Conservation (phyloP, 2,797 vertebrate genomes). For the Zenarchopterus dispar region DNA sequence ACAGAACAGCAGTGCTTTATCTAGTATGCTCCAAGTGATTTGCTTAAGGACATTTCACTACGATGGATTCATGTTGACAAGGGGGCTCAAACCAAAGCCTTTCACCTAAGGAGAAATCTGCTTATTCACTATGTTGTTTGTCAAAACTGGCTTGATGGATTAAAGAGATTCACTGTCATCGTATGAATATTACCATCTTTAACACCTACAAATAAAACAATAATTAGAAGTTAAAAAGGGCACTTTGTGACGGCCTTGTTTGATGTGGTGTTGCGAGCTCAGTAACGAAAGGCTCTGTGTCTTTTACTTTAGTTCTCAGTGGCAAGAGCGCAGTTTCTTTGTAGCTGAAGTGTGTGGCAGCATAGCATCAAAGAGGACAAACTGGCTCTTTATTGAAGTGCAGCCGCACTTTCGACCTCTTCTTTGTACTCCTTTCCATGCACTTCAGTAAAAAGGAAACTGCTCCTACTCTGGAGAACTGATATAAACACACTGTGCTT, state of each 20-base stretch:
- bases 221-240: constrained; percentile 9
- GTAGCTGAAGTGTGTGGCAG: constrained; percentile 73
- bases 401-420: constrained; percentile 73
- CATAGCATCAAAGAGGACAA: constrained; percentile 79
- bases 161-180: constrained; percentile 2
- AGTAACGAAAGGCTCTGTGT: constrained; percentile 47
- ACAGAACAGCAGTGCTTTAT: constrained; percentile 15
- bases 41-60: constrained; percentile 57
- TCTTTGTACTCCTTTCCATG: constrained; percentile 71
- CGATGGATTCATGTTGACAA: constrained; percentile 32
- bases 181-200: background rate
- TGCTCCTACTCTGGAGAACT: constrained; percentile 53
- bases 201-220: background rate
- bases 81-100: constrained; percentile 38
- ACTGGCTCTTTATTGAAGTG: constrained; percentile 79
- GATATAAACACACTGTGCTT: constrained; percentile 60
- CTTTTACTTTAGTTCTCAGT: constrained; percentile 67
- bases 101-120: constrained; percentile 44
- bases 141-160: constrained; percentile 34
- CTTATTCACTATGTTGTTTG: constrained; percentile 9
- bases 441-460: constrained; percentile 72
- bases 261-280: constrained; percentile 45
- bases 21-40: constrained; percentile 20
- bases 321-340: constrained; percentile 65
- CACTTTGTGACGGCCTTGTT: constrained; percentile 40